These are phyloP conservation scores for Fopius arisanus DNA, from an alignment of 1,140 invertebrate genomes.

Conservation along the genomic window DNA sequence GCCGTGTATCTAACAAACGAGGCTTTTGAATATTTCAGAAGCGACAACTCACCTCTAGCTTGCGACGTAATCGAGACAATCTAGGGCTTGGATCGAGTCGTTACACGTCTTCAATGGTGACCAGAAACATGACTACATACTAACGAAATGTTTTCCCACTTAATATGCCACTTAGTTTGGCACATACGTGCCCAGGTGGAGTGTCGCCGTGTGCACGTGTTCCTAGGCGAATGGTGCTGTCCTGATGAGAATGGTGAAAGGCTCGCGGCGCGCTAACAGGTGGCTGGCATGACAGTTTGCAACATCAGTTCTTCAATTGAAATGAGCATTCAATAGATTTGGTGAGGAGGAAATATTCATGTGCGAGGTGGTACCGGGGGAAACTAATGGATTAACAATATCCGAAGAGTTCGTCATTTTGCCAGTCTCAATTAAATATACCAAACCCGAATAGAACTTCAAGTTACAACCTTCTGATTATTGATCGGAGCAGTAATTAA, in stretches of 20 bases:
- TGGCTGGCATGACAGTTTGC: constrained; percentile 2
- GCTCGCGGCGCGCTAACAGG: background rate
- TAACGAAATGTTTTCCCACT: background rate
- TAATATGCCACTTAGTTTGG: background rate
- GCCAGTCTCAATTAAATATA: no score
- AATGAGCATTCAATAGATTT: background rate
- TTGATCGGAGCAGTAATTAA: no score
- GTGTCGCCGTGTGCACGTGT: background rate
- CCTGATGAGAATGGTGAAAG: background rate
- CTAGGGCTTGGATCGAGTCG: background rate
- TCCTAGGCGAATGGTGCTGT: background rate
- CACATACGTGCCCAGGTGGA: background rate
- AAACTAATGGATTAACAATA: no score
- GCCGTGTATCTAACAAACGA: background rate
- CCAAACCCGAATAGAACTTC: no score
- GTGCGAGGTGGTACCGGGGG: no score
- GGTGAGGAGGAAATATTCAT: background rate
- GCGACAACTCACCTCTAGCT: background rate
- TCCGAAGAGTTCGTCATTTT: no score
- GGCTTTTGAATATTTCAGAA: background rate
- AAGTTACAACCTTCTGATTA: no score
- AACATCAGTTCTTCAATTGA: background rate
- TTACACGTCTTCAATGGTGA: background rate
- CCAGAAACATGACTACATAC: background rate
- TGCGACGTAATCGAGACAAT: background rate